A percentile compares a stretch with the other conserved stretches of the same genome.
phyloP scores from a whole-genome alignment of 2,797 vertebrate genomes.

The Passerculus sandwichensis region DNA sequence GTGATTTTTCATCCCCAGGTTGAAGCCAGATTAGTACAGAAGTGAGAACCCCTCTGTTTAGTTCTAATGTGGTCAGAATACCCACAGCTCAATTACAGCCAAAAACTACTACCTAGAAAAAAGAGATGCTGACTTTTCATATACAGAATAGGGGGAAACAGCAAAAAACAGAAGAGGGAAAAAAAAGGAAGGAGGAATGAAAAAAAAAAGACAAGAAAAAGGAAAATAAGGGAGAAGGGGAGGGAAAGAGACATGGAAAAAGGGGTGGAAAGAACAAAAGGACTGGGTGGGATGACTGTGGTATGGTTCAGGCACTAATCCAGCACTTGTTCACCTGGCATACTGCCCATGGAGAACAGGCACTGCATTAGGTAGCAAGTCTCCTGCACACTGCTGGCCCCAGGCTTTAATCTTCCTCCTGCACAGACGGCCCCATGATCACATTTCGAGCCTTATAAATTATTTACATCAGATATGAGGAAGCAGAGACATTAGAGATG shows the following conservation, averaged over 20 bases:
- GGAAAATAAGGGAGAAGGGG: accelerated
- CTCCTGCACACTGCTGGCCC: neutral
- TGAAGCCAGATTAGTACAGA: neutral
- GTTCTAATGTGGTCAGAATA: neutral
- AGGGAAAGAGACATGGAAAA: neutral
- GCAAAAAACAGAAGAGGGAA: neutral
- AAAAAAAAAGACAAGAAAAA: neutral
- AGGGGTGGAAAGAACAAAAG: neutral
- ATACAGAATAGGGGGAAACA: neutral
- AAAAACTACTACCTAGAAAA: neutral
- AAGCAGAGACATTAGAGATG: slow-evolving; percentile 45
- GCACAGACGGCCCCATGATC: slow-evolving; percentile 13
- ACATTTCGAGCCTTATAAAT: slow-evolving; percentile 50
- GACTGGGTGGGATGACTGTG: neutral
- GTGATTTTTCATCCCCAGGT: neutral
- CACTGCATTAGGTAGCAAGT: neutral
- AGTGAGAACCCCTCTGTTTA: neutral
- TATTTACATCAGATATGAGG: slow-evolving; percentile 49
- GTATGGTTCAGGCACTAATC: neutral
- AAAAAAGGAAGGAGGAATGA: neutral
- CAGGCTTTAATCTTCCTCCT: neutral
- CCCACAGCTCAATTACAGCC: neutral
- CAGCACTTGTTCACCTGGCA: neutral
- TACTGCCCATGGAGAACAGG: neutral
- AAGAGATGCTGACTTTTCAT: neutral